Evolutionary conservation across 2,888 invertebrate species (phyloP).

Genomic region (Erebia epiphron): DNA sequence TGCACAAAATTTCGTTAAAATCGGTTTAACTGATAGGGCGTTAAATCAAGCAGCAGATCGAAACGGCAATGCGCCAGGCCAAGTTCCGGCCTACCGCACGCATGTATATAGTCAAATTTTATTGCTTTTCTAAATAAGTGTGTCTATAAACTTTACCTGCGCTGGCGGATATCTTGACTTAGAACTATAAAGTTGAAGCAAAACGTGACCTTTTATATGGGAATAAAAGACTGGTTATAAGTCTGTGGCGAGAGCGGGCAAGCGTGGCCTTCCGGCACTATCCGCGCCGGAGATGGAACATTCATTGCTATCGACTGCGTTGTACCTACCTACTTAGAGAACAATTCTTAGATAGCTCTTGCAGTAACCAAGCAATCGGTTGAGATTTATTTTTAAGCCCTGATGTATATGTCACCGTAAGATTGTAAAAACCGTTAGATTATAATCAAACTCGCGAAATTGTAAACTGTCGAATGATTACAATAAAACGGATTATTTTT

Average conservation of each 20-base stretch:
- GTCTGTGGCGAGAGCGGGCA: slow-evolving; percentile 32
- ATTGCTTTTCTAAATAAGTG: too few relatives aligned
- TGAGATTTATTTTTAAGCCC: slow-evolving; percentile 1
- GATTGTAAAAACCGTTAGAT: too few relatives aligned
- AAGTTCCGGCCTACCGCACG: too few relatives aligned
- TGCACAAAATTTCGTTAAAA: too few relatives aligned
- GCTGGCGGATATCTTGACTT: neutral
- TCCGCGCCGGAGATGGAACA: slow-evolving; percentile 42
- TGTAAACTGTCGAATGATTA: too few relatives aligned
- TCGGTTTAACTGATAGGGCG: too few relatives aligned
- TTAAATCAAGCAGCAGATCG: too few relatives aligned
- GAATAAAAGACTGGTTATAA: slow-evolving; percentile 18
- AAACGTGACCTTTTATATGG: neutral
- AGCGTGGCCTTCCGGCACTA: slow-evolving; percentile 38
- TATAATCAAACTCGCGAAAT: too few relatives aligned
- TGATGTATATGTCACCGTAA: too few relatives aligned
- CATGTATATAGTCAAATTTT: too few relatives aligned
- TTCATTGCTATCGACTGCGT: slow-evolving; percentile 42
- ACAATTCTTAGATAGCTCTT: slow-evolving; percentile 6
- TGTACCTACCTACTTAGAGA: slow-evolving; percentile 22
- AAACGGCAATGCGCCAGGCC: too few relatives aligned
- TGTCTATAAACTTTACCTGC: neutral
- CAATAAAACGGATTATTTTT: too few relatives aligned
- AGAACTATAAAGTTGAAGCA: neutral
- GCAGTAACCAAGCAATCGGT: neutral